Base-by-base conservation (phyloP, 1,140 invertebrate species). In the Drosophila ercepeae region DNA sequence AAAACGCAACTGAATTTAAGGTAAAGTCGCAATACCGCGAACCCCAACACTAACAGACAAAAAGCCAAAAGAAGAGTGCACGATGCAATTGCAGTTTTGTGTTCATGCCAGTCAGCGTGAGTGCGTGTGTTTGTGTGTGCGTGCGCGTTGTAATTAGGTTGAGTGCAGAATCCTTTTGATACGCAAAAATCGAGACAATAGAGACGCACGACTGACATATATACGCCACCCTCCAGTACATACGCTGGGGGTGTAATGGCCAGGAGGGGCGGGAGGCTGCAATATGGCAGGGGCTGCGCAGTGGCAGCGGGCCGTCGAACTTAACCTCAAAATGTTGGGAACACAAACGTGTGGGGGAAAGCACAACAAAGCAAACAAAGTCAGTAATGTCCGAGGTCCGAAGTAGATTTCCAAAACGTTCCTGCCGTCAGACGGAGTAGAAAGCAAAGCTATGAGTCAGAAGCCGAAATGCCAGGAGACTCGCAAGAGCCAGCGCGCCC, bases 281-380 rank as follows among this genome's bases (percentile, higher is more conserved):
- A 7, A 32, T 32, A 32, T 32, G 8, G 42, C 8, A n/a, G 11
- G 42, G 41, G 23, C 39, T 13, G 19, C 4, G 50, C 25, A n/a
- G 54, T 25, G 14, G 16, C 46, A 50, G 48, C 48, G 48, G 48
- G 32, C 21, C 34, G 34, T 42, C 25, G 44, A 44, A 65, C 63
- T 51, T 65, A 65, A 65, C 63, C 63, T 65, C 63, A 65, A 65
- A 65, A 13, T n/a, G 41, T 59, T 59, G 46, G 32, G 14, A 21
- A 4, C 9, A 27, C 58, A 16, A 70, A 67, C 54, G 57, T 70
- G 23, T 16, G 65, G 44, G 25, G 53, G 50, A 70, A 25, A 45
- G 9, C 29, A 70, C 34, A 69, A 69, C 65, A 69, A 69, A 67
- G 65, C 49, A 67, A 69, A 55, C 65, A 54, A 67, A 45, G 59